Base-by-base conservation (phyloP, 2,797 vertebrate species). In the Poecilia gillii region DNA sequence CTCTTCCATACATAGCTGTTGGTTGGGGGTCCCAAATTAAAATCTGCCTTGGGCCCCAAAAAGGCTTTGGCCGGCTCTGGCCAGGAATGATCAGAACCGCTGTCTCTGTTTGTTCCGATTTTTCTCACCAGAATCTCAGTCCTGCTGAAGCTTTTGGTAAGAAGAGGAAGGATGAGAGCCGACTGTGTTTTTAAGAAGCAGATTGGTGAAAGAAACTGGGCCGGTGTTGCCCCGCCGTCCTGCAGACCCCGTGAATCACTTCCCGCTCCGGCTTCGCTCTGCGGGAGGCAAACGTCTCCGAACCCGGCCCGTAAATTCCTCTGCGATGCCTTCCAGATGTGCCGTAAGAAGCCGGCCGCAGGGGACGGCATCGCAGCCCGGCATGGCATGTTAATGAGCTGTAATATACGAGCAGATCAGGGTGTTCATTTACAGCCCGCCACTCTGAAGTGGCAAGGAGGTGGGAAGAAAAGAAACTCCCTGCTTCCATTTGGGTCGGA, bases 241-340 rank as follows among this genome's bases (percentile, higher is more conserved):
- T 68, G 46, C 82, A 89, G 84, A 85, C 90, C 87, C 85, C 71
- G 78, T 81, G 87, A 89, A 85, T 90, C 89, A 86, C 8, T 51
- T 70, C 59, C 53, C 6, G 68, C 74, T 76, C 33, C 1, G 31
- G 80, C 72, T 57, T 41, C 1, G 57, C 84, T 23, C 68, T 18
- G 81, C 87, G 20, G 88, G 86, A 89, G 83, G 78, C 13, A 55
- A 76, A 31, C 3, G 72, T 59, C 77, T 79, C 51, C 39, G 23
- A 77, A 64, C 39, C 75, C 53, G 2, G 33, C 72, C 76, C 49
- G 0, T 84, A 81, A 90, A 87, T 12, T 76, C 77, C 79, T 41
- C 70, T 1, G 23, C 75, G 83, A 90, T 83, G 49, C 81, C 80
- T 87, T 90, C 92, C 92, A 93, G 92, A 92, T 94, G 93, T 88